Percentiles rank a stretch among this genome's conserved stretches.
phyloP scores from a whole-genome alignment of 2,888 invertebrate species.

The Halocaridina rubra region DNA sequence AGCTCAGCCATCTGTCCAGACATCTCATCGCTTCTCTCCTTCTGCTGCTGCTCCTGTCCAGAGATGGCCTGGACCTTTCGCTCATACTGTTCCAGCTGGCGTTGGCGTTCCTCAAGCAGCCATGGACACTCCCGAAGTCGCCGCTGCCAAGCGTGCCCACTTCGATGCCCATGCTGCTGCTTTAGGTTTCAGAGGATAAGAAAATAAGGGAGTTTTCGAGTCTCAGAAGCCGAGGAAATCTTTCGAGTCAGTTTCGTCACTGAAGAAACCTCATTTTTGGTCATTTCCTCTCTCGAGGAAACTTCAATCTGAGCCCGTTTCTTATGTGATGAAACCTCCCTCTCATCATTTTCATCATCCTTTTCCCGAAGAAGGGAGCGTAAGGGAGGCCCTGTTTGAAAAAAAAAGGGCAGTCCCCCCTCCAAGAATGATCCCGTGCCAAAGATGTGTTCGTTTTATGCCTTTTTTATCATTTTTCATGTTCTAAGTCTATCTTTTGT shows the following conservation, averaged over 20 bases:
- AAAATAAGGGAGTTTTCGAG: not conserved
- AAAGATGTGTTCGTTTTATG: conserved; percentile 7
- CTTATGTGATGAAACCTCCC: too few species aligned
- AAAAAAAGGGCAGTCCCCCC: conserved; percentile 23
- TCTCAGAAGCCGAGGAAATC: too few species aligned
- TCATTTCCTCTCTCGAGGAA: too few species aligned
- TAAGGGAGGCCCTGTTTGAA: conserved; percentile 4
- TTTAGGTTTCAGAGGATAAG: not conserved
- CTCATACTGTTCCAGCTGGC: conserved; percentile 35
- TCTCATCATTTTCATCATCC: too few species aligned
- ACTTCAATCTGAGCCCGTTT: too few species aligned
- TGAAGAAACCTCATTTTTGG: too few species aligned
- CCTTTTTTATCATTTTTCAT: not conserved
- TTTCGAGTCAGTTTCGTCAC: too few species aligned
- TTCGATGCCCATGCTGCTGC: conserved; percentile 34
- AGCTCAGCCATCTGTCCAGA: not conserved
- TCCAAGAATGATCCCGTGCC: not conserved
- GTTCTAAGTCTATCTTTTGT: not conserved
- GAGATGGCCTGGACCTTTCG: conserved; percentile 42
- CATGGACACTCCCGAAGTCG: conserved; percentile 22
- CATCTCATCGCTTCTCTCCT: not conserved
- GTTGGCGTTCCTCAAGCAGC: not conserved
- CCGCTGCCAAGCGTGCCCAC: conserved; percentile 43
- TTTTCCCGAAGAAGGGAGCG: not conserved
- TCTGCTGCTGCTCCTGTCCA: not conserved